phyloP scores from a whole-genome alignment of 2,888 invertebrate species.

The Panopea generosa region DNA sequence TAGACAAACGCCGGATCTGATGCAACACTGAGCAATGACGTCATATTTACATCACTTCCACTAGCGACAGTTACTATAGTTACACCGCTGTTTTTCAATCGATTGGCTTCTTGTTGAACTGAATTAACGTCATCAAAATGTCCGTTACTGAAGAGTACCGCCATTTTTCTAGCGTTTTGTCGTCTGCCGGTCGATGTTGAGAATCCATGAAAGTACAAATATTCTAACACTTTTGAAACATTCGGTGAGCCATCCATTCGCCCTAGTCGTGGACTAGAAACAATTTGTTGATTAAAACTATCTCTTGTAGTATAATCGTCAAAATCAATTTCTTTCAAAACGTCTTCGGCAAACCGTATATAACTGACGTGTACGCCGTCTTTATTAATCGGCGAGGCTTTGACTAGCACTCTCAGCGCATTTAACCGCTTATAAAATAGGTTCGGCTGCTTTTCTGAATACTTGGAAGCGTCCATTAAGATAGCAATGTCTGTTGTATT shows the following conservation, averaged over 20 bases:
- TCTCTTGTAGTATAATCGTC: neutral
- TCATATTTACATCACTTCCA: neutral
- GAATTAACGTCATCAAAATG: neutral
- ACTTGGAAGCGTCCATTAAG: neutral
- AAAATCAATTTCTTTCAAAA: neutral
- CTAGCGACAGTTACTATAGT: neutral
- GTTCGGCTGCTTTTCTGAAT: neutral
- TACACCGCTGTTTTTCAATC: neutral
- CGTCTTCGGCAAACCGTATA: neutral
- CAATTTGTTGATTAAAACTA: neutral
- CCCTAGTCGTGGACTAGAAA: neutral
- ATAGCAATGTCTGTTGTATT: neutral
- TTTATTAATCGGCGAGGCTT: neutral
- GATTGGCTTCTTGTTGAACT: neutral
- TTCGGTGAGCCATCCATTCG: neutral
- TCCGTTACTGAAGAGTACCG: neutral
- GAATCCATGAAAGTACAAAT: neutral
- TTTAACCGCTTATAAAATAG: neutral
- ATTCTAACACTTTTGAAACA: neutral
- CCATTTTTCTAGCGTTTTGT: neutral
- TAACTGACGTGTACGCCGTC: neutral
- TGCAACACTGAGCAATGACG: neutral
- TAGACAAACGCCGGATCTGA: slow-evolving; percentile 3
- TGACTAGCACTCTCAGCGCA: neutral
- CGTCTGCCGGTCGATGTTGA: neutral